These are phyloP conservation scores for Scartelaos histophorus DNA, from an alignment of 2,113 vertebrate genomes.

Conservation along the genomic window DNA sequence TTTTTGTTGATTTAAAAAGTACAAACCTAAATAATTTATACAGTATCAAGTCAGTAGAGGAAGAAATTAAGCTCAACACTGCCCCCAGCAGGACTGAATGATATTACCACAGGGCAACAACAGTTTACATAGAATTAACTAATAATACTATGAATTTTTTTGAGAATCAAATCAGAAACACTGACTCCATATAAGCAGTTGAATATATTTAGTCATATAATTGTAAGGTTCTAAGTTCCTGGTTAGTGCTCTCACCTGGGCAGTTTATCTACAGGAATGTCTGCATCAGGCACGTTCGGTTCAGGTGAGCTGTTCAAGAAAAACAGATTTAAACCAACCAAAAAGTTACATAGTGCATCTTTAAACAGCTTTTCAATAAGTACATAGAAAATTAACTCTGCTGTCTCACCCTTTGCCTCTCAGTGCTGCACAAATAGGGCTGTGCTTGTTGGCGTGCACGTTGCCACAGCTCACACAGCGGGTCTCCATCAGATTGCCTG, in stretches of 20 bases:
- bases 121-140: too few relatives aligned
- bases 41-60: neutral
- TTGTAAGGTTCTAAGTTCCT: neutral
- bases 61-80: slow-evolving; percentile 14
- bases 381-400: neutral
- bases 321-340: slow-evolving; percentile 26
- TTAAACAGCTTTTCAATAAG: slow-evolving; percentile 15
- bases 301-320: slow-evolving; percentile 81
- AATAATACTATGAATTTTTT: neutral
- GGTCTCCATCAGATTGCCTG: slow-evolving; percentile 95
- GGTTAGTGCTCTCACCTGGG: slow-evolving; percentile 79
- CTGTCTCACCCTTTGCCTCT: slow-evolving; percentile 88
- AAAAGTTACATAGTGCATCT: neutral
- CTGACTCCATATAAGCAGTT: neutral
- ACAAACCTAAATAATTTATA: neutral
- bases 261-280: slow-evolving; percentile 87
- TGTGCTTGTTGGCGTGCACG: slow-evolving; percentile 83
- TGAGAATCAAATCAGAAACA: neutral
- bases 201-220: neutral
- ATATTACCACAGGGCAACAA: neutral
- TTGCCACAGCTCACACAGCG: slow-evolving; percentile 89
- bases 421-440: slow-evolving; percentile 87
- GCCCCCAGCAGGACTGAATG: slow-evolving; percentile 30
- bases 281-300: slow-evolving; percentile 78
- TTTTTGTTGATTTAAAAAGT: neutral